Percentiles rank a stretch among this genome's conserved stretches.
These are phyloP conservation scores for Malurus leucopterus DNA, from an alignment of 2,797 vertebrate genomes.

Conservation along the genomic window DNA sequence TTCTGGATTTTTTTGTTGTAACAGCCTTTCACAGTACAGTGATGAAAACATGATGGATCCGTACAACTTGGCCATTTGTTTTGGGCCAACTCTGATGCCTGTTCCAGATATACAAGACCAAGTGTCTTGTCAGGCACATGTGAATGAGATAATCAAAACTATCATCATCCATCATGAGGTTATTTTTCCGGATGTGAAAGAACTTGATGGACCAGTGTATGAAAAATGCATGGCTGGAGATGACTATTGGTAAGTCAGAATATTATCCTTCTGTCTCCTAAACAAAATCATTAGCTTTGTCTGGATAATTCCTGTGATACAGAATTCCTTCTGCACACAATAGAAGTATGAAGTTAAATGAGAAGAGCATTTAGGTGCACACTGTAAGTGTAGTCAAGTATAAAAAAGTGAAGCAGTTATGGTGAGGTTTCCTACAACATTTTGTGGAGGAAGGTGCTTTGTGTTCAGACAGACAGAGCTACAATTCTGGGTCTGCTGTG, in stretches of 20 bases:
- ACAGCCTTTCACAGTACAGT: slow-evolving; percentile 94
- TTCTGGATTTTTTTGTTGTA: slow-evolving; percentile 14
- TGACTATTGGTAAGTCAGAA: slow-evolving; percentile 89
- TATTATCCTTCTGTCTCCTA: neutral
- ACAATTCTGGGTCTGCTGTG: neutral
- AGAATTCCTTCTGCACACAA: neutral
- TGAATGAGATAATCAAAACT: slow-evolving; percentile 97
- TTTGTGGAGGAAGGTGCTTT: neutral
- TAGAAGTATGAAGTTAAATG: neutral
- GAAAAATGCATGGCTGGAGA: slow-evolving; percentile 98
- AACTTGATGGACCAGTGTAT: slow-evolving; percentile 93
- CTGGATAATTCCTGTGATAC: neutral
- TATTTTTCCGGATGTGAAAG: slow-evolving; percentile 94
- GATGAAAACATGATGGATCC: slow-evolving; percentile 99
- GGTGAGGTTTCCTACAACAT: neutral
- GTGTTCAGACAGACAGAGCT: neutral
- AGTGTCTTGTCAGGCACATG: slow-evolving; percentile 95
- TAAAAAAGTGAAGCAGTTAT: neutral
- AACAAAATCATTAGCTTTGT: neutral
- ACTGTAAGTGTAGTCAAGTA: neutral
- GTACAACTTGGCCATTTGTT: slow-evolving; percentile 97
- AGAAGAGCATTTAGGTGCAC: neutral
- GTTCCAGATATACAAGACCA: slow-evolving; percentile 96
- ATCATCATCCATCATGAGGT: slow-evolving; percentile 96
- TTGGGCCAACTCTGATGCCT: slow-evolving; percentile 95